These are phyloP conservation scores for Perodicticus potto DNA, from an alignment of 2,797 vertebrate genomes.

Conservation along the genomic window DNA sequence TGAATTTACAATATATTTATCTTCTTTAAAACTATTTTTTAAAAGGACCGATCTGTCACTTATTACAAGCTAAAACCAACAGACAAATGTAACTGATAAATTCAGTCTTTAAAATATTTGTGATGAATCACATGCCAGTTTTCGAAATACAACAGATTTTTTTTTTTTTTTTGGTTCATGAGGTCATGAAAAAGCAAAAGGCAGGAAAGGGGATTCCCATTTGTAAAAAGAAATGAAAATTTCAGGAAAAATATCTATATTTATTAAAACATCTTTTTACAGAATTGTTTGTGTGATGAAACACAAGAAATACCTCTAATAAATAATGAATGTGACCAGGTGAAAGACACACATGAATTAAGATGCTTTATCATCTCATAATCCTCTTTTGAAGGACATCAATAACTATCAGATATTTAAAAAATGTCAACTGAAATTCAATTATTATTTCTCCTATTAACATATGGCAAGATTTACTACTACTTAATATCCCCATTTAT, in stretches of 20 bases:
- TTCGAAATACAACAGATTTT: slow-evolving; percentile 50
- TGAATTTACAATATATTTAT: slow-evolving; percentile 61
- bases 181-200: slow-evolving; percentile 55
- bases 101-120: slow-evolving; percentile 57
- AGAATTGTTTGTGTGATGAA: slow-evolving; percentile 24
- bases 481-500: neutral
- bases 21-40: slow-evolving; percentile 64
- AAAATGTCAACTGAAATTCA: neutral
- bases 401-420: neutral
- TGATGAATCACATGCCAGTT: slow-evolving; percentile 50
- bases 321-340: neutral
- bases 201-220: neutral
- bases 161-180: slow-evolving; percentile 47
- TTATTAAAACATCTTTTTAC: slow-evolving; percentile 57
- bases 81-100: slow-evolving; percentile 61
- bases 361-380: neutral
- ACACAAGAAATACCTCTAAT: slow-evolving; percentile 41
- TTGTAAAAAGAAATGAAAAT: slow-evolving; percentile 54
- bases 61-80: slow-evolving; percentile 48
- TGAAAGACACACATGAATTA: neutral
- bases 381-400: slow-evolving; percentile 25
- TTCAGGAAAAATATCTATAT: slow-evolving; percentile 45
- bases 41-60: slow-evolving; percentile 41
- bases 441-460: slow-evolving; percentile 6
- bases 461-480: neutral